Evolutionary conservation across 2,797 vertebrate genomes (phyloP).

Genomic region (Brachyrhaphis roseni): DNA sequence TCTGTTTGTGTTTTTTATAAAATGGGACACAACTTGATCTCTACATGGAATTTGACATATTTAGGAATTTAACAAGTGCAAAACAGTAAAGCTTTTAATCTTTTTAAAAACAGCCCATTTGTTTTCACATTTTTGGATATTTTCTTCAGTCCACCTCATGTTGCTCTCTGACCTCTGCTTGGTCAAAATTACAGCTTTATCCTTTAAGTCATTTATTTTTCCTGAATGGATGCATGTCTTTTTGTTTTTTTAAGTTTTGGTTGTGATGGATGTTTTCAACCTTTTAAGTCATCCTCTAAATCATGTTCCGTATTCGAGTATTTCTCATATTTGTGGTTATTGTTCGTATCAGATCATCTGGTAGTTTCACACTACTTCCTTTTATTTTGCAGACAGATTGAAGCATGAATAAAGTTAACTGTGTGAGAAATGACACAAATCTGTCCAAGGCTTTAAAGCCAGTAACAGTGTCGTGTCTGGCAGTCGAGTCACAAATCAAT

Average conservation of each 20-base stretch:
- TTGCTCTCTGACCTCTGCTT: not conserved
- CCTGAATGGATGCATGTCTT: not conserved
- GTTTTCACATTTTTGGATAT: not conserved
- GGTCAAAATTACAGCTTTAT: not conserved
- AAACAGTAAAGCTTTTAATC: not conserved
- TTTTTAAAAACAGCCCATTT: not conserved
- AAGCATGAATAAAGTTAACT: not conserved
- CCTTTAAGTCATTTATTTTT: not conserved
- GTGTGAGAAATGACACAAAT: not conserved
- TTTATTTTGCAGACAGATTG: not conserved
- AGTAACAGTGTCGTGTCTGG: not conserved
- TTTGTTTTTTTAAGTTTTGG: not conserved
- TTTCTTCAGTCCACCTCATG: not conserved
- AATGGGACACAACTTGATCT: not conserved
- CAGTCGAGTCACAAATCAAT: not conserved
- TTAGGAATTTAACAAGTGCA: not conserved
- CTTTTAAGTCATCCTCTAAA: not conserved
- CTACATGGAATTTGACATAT: not conserved
- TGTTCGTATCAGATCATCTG: not conserved
- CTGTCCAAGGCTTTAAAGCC: not conserved
- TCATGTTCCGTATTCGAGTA: not conserved
- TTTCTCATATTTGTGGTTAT: not conserved
- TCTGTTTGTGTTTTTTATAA: not conserved
- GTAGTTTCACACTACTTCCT: not conserved
- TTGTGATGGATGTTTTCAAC: not conserved